A percentile compares a stretch with the other conserved stretches of the same genome.
These are phyloP conservation scores for Gryllus longicercus DNA, from an alignment of 2,888 invertebrate genomes.

Conservation along the genomic window DNA sequence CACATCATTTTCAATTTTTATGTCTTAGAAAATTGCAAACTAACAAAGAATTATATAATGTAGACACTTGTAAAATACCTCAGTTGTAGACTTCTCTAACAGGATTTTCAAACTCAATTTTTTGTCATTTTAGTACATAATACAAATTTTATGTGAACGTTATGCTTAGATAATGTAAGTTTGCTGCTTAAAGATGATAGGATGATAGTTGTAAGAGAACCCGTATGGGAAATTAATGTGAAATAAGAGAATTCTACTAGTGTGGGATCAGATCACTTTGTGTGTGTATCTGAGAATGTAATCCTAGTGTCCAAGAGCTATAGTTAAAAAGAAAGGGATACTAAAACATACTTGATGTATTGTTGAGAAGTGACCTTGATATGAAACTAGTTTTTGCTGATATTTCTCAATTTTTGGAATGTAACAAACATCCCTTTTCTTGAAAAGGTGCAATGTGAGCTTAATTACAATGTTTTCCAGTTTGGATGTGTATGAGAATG, in stretches of 20 bases:
- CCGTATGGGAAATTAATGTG: background rate
- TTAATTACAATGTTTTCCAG: slow-evolving; percentile 26
- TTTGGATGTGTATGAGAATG: background rate
- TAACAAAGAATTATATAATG: background rate
- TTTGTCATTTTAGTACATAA: slow-evolving; percentile 26
- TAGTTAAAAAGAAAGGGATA: slow-evolving; percentile 19
- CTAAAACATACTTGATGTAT: background rate
- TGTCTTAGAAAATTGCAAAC: background rate
- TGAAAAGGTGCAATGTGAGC: slow-evolving; percentile 30
- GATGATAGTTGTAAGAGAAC: background rate
- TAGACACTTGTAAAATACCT: slow-evolving; percentile 1
- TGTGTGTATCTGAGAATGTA: background rate
- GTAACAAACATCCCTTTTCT: slow-evolving; percentile 18
- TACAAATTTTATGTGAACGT: slow-evolving; percentile 30
- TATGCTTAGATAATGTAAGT: background rate
- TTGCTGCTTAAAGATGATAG: background rate
- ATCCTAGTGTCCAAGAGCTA: background rate
- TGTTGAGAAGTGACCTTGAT: slow-evolving; percentile 34
- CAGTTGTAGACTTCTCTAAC: background rate
- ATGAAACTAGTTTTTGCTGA: slow-evolving; percentile 27
- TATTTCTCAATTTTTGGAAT: slow-evolving; percentile 27
- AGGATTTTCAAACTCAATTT: background rate
- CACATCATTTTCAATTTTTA: slow-evolving; percentile 6
- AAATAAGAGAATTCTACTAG: background rate
- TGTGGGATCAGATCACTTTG: background rate